phyloP scores from a whole-genome alignment of 2,888 invertebrate species.

The Eilema sororculum region DNA sequence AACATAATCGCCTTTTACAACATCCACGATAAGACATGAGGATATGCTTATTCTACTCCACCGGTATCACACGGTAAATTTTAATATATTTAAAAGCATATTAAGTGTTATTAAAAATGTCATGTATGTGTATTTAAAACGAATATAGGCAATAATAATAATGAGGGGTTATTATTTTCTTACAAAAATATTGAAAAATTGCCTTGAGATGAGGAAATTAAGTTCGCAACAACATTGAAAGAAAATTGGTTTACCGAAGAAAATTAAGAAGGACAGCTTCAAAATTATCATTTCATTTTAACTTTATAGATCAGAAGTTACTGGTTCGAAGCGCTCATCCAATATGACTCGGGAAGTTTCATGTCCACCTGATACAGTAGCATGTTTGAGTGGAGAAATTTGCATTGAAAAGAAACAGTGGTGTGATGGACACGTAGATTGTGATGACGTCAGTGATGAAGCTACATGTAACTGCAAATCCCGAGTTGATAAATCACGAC shows the following conservation, averaged over 20 bases:
- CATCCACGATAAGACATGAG: no score
- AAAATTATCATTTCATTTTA: slow-evolving; percentile 14
- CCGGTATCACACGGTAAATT: no score
- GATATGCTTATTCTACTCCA: no score
- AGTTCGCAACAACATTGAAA: background rate
- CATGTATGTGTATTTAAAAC: no score
- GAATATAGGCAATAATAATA: no score
- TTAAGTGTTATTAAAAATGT: no score
- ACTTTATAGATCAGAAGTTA: slow-evolving; percentile 50
- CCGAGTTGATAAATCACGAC: slow-evolving; percentile 88
- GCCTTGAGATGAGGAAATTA: background rate
- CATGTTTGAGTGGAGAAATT: slow-evolving; percentile 68
- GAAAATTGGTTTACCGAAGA: background rate
- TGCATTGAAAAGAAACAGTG: slow-evolving; percentile 88
- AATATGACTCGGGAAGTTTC: slow-evolving; percentile 62
- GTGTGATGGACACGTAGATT: slow-evolving; percentile 92
- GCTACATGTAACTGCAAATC: slow-evolving; percentile 90
- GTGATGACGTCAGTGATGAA: slow-evolving; percentile 93
- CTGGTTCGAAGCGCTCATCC: slow-evolving; percentile 37
- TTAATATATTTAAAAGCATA: no score
- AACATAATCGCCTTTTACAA: no score
- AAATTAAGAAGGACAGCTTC: background rate
- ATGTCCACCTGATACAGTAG: slow-evolving; percentile 65
- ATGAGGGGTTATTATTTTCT: no score
- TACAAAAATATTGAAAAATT: background rate